Percentiles rank a stretch among this genome's conserved stretches.
Evolutionary conservation across 2,113 vertebrate species (phyloP).

Genomic region (Drymodes brunneopygia): DNA sequence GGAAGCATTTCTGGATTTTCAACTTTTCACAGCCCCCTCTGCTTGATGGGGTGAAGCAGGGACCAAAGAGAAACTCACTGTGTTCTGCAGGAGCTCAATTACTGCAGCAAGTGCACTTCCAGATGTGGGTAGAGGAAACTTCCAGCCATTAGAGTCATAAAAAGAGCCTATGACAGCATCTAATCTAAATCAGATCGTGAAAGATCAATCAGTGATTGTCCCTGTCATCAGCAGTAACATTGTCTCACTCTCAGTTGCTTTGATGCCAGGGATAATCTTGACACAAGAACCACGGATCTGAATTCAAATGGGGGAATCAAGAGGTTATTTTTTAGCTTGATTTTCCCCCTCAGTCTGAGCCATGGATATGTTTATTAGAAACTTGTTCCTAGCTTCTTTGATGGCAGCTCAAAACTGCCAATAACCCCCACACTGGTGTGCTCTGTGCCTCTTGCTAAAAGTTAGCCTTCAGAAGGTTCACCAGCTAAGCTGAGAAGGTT

Average conservation of each 20-base stretch:
- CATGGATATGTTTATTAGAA: neutral
- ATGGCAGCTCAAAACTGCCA: neutral
- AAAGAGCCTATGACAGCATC: neutral
- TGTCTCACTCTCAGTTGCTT: neutral
- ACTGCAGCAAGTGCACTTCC: neutral
- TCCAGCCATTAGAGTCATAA: neutral
- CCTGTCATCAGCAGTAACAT: neutral
- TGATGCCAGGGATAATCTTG: neutral
- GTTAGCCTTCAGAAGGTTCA: neutral
- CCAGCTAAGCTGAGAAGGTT: neutral
- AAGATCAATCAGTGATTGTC: constrained; percentile 30
- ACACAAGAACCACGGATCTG: neutral
- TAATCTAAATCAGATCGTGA: constrained; percentile 22
- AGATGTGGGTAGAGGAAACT: neutral
- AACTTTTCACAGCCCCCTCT: neutral
- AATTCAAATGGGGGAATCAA: neutral
- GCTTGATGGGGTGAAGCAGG: neutral
- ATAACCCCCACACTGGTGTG: neutral
- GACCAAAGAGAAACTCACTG: neutral
- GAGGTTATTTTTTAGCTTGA: neutral
- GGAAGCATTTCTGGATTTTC: neutral
- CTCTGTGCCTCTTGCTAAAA: neutral
- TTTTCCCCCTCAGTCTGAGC: neutral
- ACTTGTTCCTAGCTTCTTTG: neutral
- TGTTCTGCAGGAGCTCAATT: neutral